Evolutionary conservation across 2,888 invertebrate species (phyloP), one percentile per base, ranked within the genome.

Genomic region (Pristionchus mayeri): DNA sequence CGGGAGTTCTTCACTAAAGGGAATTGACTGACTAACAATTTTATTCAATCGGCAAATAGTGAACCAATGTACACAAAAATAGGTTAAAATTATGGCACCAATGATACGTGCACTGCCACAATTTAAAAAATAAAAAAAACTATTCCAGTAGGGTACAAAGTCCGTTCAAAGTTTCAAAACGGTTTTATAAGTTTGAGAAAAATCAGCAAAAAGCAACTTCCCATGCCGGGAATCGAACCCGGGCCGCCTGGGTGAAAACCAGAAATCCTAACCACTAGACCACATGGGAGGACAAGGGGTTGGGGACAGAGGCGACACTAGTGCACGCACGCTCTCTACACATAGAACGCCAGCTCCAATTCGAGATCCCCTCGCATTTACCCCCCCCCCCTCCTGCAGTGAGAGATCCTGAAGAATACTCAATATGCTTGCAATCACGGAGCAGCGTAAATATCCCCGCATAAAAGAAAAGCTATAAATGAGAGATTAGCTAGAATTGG

Each of bases 221-320:
- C 86, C 75, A 85, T 88, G 88, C 89, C 88, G 88, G 89, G 89
- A 89, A 89, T 89, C 88, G 89, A 89, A 89, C 89, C 89, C 89
- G 88, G 88, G 89, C 89, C 89, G 88, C 85, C 86, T 84, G 88
- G 89, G 88, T 89, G 89, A 89, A 88, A 89, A 88, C 89, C 89
- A 84, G 86, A 86, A 89, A 89, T 89, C 88, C 87, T 89, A 89
- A 89, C 89, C 88, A 89, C 88, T 88, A 88, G 88, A 88, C 88
- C 87, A 88, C 87, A 87, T 85, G 80, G 86, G 84, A 86, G 52
- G 80, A 80, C 57, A 57, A 34, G 78, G 40, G 71, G 3, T 11
- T 27, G 30, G 71, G 7, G 18, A 34, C 37, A 71, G n/a, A n/a
- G 40, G 44, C 44, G 21, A 0, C 24, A 40, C 40, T 71, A 71